phyloP scores from a whole-genome alignment of 2,888 invertebrate genomes.

The Chromoteleia sp. region DNA sequence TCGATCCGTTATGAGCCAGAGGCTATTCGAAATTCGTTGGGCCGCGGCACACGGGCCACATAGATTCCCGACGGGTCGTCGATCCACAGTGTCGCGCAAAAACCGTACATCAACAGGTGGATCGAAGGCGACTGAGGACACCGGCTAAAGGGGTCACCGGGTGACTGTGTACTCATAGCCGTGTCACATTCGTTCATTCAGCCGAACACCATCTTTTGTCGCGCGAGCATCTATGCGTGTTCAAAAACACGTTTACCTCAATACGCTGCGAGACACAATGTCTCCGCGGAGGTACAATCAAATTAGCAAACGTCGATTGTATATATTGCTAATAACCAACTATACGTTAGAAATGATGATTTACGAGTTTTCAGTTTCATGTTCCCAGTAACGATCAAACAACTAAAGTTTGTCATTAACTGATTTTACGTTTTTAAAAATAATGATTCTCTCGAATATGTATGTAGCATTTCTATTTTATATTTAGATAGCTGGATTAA shows the following conservation, averaged over 20 bases:
- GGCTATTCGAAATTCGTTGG: slow-evolving; percentile 81
- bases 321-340: background rate
- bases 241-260: slow-evolving; percentile 14
- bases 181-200: slow-evolving; percentile 40
- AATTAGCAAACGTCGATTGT: slow-evolving; percentile 1
- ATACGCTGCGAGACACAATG: slow-evolving; percentile 29
- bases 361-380: no score
- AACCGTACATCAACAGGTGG: slow-evolving; percentile 64
- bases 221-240: background rate
- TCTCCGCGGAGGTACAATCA: slow-evolving; percentile 4
- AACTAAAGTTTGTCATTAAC: no score
- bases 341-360: no score
- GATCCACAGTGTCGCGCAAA: slow-evolving; percentile 62
- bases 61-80: slow-evolving; percentile 68
- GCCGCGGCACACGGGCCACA: slow-evolving; percentile 76
- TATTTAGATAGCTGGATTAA: no score
- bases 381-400: no score
- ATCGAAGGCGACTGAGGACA: slow-evolving; percentile 60
- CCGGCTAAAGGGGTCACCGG: slow-evolving; percentile 68
- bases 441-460: no score
- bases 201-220: slow-evolving; percentile 52
- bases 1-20: slow-evolving; percentile 82
- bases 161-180: slow-evolving; percentile 49
- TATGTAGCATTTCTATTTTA: no score
- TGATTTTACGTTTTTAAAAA: no score